These are phyloP conservation scores for Pristionchus arcanus DNA, from an alignment of 2,888 invertebrate genomes.

Conservation along the genomic window DNA sequence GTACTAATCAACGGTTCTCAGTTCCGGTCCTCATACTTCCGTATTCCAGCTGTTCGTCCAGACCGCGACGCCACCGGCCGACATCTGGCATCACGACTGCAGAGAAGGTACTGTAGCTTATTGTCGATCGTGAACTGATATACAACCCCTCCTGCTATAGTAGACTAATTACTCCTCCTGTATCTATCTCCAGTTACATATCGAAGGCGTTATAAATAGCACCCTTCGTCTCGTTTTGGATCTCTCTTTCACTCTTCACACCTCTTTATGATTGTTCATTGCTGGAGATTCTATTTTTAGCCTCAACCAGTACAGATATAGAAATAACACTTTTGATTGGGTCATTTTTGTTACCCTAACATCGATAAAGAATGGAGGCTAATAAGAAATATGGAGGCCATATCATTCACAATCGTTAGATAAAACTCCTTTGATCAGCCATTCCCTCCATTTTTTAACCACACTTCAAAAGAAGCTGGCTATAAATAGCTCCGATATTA, in stretches of 20 bases:
- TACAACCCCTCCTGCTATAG: background rate
- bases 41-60: slow-evolving; percentile 74
- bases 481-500: background rate
- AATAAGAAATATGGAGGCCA: background rate
- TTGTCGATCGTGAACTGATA: background rate
- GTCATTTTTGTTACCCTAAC: background rate
- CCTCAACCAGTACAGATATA: background rate
- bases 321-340: background rate
- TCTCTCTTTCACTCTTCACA: slow-evolving; percentile 3
- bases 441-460: background rate
- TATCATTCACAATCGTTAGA: background rate
- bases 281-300: background rate
- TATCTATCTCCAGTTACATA: background rate
- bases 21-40: background rate
- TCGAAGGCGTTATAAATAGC: background rate
- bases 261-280: background rate
- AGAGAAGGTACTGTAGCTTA: slow-evolving; percentile 14
- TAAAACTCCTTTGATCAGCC: background rate
- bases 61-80: slow-evolving; percentile 78
- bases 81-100: slow-evolving; percentile 57
- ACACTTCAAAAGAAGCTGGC: background rate
- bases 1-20: slow-evolving; percentile 35
- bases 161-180: background rate
- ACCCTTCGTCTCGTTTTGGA: background rate
- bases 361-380: background rate